Conservation (phyloP, 1,140 invertebrate genomes). For the Philotrypesis tridentata region DNA sequence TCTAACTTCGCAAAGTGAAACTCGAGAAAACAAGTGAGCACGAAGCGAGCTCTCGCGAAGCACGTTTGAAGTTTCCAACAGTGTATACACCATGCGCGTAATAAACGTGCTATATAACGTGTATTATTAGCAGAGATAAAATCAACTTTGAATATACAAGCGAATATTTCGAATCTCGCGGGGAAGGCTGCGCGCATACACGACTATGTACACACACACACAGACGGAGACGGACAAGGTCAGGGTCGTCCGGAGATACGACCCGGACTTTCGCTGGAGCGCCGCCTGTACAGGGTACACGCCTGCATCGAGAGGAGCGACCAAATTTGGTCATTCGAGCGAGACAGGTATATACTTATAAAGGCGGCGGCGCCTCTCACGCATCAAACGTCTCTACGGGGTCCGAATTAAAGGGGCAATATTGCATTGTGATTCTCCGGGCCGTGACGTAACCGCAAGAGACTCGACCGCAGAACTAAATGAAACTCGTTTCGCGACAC, state of each 20-base stretch:
- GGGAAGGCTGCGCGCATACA: not conserved
- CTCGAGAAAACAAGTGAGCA: too few relatives aligned
- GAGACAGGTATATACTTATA: not conserved
- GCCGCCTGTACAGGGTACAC: too few relatives aligned
- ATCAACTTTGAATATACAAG: too few relatives aligned
- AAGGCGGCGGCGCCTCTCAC: not conserved
- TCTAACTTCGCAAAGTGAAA: too few relatives aligned
- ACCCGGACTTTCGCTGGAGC: not conserved
- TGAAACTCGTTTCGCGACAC: not conserved
- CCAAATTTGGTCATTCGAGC: not conserved
- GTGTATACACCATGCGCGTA: too few relatives aligned
- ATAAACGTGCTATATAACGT: too few relatives aligned
- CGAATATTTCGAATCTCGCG: not conserved
- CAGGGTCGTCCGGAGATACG: not conserved
- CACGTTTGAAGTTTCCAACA: too few relatives aligned
- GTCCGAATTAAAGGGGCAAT: not conserved
- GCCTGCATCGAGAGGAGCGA: too few relatives aligned
- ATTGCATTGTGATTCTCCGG: not conserved
- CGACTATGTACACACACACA: too few relatives aligned
- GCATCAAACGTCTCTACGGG: not conserved
- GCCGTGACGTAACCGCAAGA: constrained; percentile 9
- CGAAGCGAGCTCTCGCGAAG: too few relatives aligned
- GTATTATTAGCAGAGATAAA: too few relatives aligned
- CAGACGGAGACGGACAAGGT: not conserved
- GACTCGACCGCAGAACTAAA: not conserved